A percentile compares a stretch with the other conserved stretches of the same genome.
phyloP scores from a whole-genome alignment of 2,113 vertebrate genomes.

The Speoplatyrhinus poulsoni region DNA sequence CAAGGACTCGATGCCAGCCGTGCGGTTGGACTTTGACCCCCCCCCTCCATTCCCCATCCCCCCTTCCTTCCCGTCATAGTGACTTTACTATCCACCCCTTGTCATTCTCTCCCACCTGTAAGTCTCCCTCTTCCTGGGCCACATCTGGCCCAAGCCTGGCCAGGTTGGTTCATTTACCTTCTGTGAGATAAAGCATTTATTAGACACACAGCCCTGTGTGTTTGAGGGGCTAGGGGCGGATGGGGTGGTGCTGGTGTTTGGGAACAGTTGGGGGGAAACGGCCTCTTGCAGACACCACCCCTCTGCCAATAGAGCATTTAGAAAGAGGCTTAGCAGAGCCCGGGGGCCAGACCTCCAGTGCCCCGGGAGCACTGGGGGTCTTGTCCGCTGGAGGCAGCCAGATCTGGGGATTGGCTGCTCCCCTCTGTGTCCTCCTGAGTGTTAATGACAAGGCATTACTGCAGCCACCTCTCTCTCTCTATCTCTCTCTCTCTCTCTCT shows the following conservation, averaged over 20 bases:
- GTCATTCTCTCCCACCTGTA: not conserved
- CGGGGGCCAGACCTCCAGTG: not conserved
- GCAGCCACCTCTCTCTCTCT: conserved; percentile 12
- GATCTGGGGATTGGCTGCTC: not conserved
- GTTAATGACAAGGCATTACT: conserved; percentile 26
- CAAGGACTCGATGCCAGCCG: conserved; percentile 15
- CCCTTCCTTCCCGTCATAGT: not conserved
- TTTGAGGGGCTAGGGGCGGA: not conserved
- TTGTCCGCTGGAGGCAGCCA: conserved; percentile 1
- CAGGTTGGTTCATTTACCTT: conserved; percentile 44
- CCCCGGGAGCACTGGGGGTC: not conserved
- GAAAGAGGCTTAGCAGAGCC: conserved; percentile 33
- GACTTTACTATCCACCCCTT: not conserved
- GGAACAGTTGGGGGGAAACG: conserved; percentile 28
- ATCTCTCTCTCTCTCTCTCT: conserved; percentile 6
- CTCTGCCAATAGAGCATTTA: conserved; percentile 34
- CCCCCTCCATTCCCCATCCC: conserved; percentile 1
- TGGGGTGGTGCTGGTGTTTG: conserved; percentile 11
- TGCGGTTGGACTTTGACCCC: conserved; percentile 40
- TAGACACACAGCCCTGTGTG: conserved; percentile 27
- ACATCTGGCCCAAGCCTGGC: conserved; percentile 27
- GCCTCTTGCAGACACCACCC: conserved; percentile 15
- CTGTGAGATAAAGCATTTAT: conserved; percentile 53
- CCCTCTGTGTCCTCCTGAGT: not conserved
- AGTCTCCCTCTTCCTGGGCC: conserved; percentile 18